phyloP scores from a whole-genome alignment of 2,888 invertebrate species.

The Drosophila hawaiiensis region DNA sequence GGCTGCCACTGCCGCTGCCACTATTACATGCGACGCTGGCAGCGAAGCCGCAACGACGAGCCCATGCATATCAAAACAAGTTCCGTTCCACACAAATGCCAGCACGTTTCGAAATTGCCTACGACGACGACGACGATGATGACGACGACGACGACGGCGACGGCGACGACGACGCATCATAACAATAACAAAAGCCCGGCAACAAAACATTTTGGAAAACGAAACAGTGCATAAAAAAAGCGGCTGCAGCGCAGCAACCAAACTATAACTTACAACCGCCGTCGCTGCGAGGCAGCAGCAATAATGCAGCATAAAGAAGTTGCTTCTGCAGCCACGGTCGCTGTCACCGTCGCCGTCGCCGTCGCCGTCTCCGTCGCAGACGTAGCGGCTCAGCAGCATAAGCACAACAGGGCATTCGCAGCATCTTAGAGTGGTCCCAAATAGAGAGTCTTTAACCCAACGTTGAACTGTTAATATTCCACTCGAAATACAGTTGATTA shows the following conservation, averaged over 20 bases:
- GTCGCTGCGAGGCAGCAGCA: constrained; percentile 16
- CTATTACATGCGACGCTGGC: constrained; percentile 34
- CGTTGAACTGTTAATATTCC: neutral
- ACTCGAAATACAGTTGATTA: neutral
- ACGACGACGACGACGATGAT: constrained; percentile 48
- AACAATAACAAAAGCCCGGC: constrained; percentile 73
- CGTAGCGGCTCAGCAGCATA: constrained; percentile 31
- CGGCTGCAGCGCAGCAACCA: constrained; percentile 32
- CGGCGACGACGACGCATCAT: constrained; percentile 69
- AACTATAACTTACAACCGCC: constrained; percentile 40
- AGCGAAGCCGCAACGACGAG: constrained; percentile 45
- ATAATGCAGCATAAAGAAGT: constrained; percentile 29
- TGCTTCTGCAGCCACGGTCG: constrained; percentile 16
- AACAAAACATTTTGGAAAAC: constrained; percentile 66
- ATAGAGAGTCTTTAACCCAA: neutral
- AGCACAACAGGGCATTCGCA: constrained; percentile 36
- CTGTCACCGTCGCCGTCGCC: constrained; percentile 11
- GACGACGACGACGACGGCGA: constrained; percentile 51
- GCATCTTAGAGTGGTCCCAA: constrained; percentile 59
- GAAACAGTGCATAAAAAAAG: constrained; percentile 58
- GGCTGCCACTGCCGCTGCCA: constrained; percentile 31
- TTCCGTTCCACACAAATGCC: constrained; percentile 79
- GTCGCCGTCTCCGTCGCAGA: constrained; percentile 6
- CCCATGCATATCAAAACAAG: constrained; percentile 77
- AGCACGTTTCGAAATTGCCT: constrained; percentile 75